Evolutionary conservation across 2,888 invertebrate genomes (phyloP), one percentile per base, ranked within the genome.

Genomic region (Tachina grossa): DNA sequence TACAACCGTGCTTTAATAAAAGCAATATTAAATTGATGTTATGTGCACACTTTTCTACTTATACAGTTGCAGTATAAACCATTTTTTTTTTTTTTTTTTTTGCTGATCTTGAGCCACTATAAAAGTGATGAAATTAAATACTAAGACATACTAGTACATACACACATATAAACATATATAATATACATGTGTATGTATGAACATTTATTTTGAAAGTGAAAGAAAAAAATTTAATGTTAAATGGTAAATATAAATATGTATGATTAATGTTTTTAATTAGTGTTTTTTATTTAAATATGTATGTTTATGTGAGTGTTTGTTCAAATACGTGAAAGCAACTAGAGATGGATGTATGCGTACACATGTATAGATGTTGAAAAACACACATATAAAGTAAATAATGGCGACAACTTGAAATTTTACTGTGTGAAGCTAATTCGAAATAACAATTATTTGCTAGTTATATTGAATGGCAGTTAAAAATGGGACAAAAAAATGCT

Each of bases 161-260:
- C 31, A 31, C 6, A 31, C 31, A 31, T 31, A 31, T 4, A 31
- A 4, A 4, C 4, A 31, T 31, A 31, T 4, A n/a, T n/a, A n/a
- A n/a, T n/a, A n/a, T n/a, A n/a, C n/a, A n/a, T n/a, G n/a, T n/a
- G n/a, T n/a, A n/a, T n/a, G 31, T 6, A 31, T 31, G 31, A 6
- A 31, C 31, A 85, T 82, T 78, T 82, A 80, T 80, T 74, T 59
- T 22, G 47, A 45, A 72, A 76, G 51, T n/a, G 11, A 72, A 31
- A 51, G 61, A 61, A 22, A 51, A 63, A 75, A 19, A 39, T 11
- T 41, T 31, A 31, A n/a, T n/a, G n/a, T n/a, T n/a, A n/a, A n/a
- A n/a, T n/a, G n/a, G n/a, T n/a, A n/a, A n/a, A n/a, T n/a, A n/a
- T n/a, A n/a, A n/a, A n/a, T n/a, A n/a, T n/a, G n/a, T n/a, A n/a